Base-by-base conservation (phyloP, 2,888 invertebrate genomes). In the Erynnis tages region DNA sequence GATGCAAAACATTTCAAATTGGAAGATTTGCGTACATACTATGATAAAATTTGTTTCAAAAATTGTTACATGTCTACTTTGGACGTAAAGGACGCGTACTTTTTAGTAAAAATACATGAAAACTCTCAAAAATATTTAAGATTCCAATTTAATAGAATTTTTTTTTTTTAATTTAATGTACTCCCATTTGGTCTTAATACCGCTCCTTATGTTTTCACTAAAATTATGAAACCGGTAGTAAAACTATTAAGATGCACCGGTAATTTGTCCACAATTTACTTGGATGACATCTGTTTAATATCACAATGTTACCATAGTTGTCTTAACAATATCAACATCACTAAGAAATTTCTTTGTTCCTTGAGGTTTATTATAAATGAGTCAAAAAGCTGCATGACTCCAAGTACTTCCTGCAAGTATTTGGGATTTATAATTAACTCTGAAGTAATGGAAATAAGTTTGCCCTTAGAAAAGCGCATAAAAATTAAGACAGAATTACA, bases 1-100 rank as follows among this genome's bases (percentile, higher is more conserved):
- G 2, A 30, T 2, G 41, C 30, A n/a, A 35, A 14, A 6, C 55
- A 56, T 46, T 56, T 56, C 40, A 58, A 58, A 46, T 49, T 58
- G 29, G 53, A 54, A 17, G 52, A 54, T 19, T 40, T 49, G 14
- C 38, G 48, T 4, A 54, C 52, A 17, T 34, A 40, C 2, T n/a
- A n/a, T n/a, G n/a, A 38, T 35, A 54, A 54, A 32, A 7, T 58
- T 10, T 19, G 55, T 17, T 10, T 46, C 17, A 30, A 25, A 25
- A 8, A 43, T 13, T 27, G 29, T 40, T 55, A 30, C 16, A 40
- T 57, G 47, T 34, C 50, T 4, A 47, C 43, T 7, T 19, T 55
- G 1, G 55, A 55, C 10, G 27, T 55, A 13, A 55, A 54, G 23
- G 53, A 55, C 5, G 46, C 53, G 27, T 55, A 55, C 35, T 53